Evolutionary conservation across 2,888 invertebrate genomes (phyloP), one percentile per base, ranked within the genome.

Genomic region (Rhabditoides inermis): DNA sequence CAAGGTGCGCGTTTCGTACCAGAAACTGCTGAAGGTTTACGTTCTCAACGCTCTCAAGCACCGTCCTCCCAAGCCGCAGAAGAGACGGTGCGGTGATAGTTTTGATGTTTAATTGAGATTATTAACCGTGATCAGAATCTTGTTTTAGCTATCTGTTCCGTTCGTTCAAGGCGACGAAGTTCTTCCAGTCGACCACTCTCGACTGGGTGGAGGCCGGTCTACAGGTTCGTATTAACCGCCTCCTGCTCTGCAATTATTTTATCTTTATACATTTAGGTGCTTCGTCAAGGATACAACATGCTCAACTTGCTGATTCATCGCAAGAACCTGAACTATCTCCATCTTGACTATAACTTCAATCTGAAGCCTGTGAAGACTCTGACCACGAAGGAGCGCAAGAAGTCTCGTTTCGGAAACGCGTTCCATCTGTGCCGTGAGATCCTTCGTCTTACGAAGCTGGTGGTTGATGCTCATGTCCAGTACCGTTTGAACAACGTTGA

Each of bases 121-220:
- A 6, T 6, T 10, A 26, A 44, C 5, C 7, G 7, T 44, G 45
- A 44, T 44, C 25, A 44, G 7, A 7, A 26, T 54, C 37, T 6
- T 30, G 22, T 52, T 67, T n/a, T 59, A 86, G 86, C 55, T 94
- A 94, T 76, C 81, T 98, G 42, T 98, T 98, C 84, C 85, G 95
- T 28, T 98, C 98, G 0, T 99, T 99, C 81, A 99, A 99, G 79
- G 89, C 94, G 0, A 99, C 98, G 0, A 99, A 99, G 79, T 99
- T 99, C 82, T 99, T 99, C 83, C 95, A 99, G 85, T 91, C 91
- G 0, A 99, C 98, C 0, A 92, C 92, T 0, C 81, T 99, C 66
- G 98, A 99, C 80, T 99, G 98, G 98, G 98, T 99, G 2, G 98
- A 99, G 80, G 94, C 92, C 12, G 98, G 98, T 3, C 80, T 98